phyloP scores from a whole-genome alignment of 2,888 invertebrate species.

The Caradrina kadenii region DNA sequence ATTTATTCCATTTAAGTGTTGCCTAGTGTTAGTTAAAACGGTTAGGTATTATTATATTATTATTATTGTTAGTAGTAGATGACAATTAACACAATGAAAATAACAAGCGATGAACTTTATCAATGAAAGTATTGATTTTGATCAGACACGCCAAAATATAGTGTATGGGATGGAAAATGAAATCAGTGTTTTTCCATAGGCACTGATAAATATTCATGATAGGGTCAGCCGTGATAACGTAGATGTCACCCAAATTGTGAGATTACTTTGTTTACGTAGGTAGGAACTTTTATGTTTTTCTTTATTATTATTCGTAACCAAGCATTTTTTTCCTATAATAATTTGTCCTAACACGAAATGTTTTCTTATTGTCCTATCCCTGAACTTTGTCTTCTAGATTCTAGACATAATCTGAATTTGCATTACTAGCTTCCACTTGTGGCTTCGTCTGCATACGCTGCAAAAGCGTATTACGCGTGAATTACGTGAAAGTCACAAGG shows the following conservation, averaged over 20 bases:
- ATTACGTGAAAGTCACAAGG: no score
- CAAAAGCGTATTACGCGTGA: no score
- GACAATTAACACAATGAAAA: slow-evolving; percentile 22
- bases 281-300: slow-evolving; percentile 32
- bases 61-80: no score
- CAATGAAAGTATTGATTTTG: slow-evolving; percentile 71
- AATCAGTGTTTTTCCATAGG: slow-evolving; percentile 82
- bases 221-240: slow-evolving; percentile 77
- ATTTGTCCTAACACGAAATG: not conserved
- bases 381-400: not conserved
- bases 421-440: no score
- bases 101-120: slow-evolving; percentile 49
- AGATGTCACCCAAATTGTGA: slow-evolving; percentile 71
- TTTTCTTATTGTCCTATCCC: not conserved
- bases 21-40: not conserved
- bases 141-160: slow-evolving; percentile 45
- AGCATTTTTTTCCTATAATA: no score
- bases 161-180: slow-evolving; percentile 67
- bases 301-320: not conserved
- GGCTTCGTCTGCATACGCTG: no score
- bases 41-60: no score
- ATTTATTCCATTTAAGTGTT: no score
- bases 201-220: slow-evolving; percentile 86
- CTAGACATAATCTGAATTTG: not conserved
- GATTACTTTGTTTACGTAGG: slow-evolving; percentile 49